phyloP scores from a whole-genome alignment of 2,797 vertebrate species.

The Acrocephalus scirpaceus region DNA sequence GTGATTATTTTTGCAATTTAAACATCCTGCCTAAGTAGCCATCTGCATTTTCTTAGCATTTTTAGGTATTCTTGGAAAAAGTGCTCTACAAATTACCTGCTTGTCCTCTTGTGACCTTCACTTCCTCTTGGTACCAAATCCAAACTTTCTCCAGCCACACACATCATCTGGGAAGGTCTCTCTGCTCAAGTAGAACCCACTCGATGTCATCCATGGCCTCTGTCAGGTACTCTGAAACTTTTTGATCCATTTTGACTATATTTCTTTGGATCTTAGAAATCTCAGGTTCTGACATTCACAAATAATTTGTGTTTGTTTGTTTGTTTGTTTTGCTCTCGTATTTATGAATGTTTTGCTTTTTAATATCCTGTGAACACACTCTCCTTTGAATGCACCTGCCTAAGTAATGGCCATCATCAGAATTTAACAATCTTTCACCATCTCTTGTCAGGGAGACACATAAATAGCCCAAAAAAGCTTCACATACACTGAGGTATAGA shows the following conservation, averaged over 20 bases:
- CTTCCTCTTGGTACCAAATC: neutral
- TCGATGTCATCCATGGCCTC: fast-evolving
- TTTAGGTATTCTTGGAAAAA: neutral
- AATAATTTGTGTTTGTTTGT: neutral
- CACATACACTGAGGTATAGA: too few relatives aligned
- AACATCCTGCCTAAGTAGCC: neutral
- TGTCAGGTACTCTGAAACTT: neutral
- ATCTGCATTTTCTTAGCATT: neutral
- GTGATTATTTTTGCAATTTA: neutral
- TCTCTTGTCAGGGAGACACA: neutral
- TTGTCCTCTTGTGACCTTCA: neutral
- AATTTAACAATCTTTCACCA: neutral
- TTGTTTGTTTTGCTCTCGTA: neutral
- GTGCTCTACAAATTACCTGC: neutral
- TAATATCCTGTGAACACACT: neutral
- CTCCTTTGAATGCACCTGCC: neutral
- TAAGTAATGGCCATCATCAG: neutral
- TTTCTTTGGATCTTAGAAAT: neutral
- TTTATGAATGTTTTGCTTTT: neutral
- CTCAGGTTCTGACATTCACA: neutral
- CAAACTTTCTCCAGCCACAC: neutral
- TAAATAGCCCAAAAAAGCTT: neutral
- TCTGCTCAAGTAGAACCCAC: too few relatives aligned
- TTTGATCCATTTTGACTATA: neutral
- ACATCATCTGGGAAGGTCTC: fast-evolving